These are phyloP conservation scores for Brachionichthys hirsutus DNA, from an alignment of 2,113 vertebrate genomes.

Conservation along the genomic window DNA sequence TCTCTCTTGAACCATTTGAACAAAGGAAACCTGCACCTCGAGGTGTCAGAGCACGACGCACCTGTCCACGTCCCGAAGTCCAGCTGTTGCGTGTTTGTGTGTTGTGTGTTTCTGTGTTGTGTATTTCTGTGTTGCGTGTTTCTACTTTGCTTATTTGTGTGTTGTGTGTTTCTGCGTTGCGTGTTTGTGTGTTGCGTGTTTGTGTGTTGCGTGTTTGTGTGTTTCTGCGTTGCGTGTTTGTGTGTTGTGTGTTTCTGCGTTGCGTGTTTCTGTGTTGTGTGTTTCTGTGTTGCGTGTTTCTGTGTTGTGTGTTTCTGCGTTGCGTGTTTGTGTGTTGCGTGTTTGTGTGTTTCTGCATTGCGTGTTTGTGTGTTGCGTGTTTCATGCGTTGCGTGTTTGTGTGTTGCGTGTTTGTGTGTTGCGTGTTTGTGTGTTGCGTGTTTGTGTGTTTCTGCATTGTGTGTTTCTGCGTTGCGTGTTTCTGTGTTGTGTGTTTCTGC, in stretches of 20 bases:
- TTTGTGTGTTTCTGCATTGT: slow-evolving; percentile 11
- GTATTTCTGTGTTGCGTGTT: slow-evolving; percentile 3
- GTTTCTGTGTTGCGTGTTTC: slow-evolving; percentile 10
- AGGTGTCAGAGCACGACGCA: slow-evolving; percentile 43
- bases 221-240: slow-evolving; percentile 7
- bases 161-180: slow-evolving; percentile 4
- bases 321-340: slow-evolving; percentile 3
- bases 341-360: slow-evolving; percentile 7
- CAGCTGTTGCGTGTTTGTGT: slow-evolving; percentile 8
- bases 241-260: slow-evolving; percentile 6
- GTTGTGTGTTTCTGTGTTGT: slow-evolving; percentile 6
- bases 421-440: slow-evolving; percentile 4
- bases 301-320: slow-evolving; percentile 6
- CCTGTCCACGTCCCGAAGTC: slow-evolving; percentile 51
- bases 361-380: slow-evolving; percentile 8
- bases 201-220: slow-evolving; percentile 13
- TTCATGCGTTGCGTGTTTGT: slow-evolving; percentile 10
- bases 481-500: slow-evolving; percentile 14
- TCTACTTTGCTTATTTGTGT: slow-evolving; percentile 9
- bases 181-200: slow-evolving; percentile 3
- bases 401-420: neutral
- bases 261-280: too few species aligned
- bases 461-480: slow-evolving; percentile 2
- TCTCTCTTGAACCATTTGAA: slow-evolving; percentile 18
- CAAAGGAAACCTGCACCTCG: slow-evolving; percentile 37